Percentiles rank a stretch among this genome's conserved stretches.
Conservation (phyloP, 2,888 invertebrate genomes). For the Myathropa florea region DNA sequence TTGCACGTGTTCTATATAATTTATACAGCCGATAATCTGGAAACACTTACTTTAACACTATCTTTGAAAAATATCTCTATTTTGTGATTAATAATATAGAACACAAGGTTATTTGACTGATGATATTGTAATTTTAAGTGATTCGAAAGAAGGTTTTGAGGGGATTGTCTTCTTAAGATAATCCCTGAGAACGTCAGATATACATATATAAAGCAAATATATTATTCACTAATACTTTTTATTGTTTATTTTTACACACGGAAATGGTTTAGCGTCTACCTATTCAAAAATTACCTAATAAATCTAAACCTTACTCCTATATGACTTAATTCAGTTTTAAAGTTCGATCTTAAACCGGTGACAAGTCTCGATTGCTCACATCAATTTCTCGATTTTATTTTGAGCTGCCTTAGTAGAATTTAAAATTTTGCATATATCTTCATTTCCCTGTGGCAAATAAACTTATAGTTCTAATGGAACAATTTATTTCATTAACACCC, state of each 20-base stretch:
- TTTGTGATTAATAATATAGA: not conserved
- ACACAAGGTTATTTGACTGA: constrained; percentile 1
- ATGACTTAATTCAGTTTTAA: not conserved
- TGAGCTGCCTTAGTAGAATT: no score
- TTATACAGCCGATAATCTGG: not conserved
- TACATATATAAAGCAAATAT: not conserved
- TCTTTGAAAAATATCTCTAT: not conserved
- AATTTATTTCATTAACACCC: constrained; percentile 23
- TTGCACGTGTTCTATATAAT: not conserved
- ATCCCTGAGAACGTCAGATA: not conserved
- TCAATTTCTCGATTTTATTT: no score
- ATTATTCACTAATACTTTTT: constrained; percentile 37
- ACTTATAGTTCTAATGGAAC: constrained; percentile 37
- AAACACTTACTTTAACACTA: not conserved
- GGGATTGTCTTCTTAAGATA: not conserved
- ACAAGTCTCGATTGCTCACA: not conserved
- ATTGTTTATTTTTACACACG: constrained; percentile 19
- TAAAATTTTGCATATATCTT: constrained; percentile 23
- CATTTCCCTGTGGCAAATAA: constrained; percentile 57
- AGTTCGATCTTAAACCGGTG: not conserved
- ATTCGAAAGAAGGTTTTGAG: not conserved
- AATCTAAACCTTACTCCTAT: not conserved
- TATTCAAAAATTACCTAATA: not conserved
- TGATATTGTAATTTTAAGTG: not conserved
- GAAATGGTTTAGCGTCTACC: not conserved